Conservation (phyloP, 2,113 vertebrate species). For the Dromaius novaehollandiae region DNA sequence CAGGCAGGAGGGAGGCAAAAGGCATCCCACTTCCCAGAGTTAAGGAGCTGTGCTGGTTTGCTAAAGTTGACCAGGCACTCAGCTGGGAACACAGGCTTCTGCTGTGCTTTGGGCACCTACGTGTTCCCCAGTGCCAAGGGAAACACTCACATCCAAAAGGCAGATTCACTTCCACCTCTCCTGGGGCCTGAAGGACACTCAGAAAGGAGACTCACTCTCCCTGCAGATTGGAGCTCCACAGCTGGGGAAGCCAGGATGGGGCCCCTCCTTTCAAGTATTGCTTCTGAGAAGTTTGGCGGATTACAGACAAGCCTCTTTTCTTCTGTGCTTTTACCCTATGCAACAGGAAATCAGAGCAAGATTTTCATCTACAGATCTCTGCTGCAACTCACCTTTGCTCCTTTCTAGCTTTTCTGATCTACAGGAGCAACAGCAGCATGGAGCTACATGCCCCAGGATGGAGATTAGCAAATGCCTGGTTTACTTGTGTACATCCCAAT, state of each 20-base stretch:
- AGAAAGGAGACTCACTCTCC: not conserved
- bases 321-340: not conserved
- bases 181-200: too few species aligned
- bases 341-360: not conserved
- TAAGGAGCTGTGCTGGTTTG: not conserved
- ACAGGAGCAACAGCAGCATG: not conserved
- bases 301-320: not conserved
- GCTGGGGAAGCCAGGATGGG: not conserved
- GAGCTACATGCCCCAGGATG: not conserved
- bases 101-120: not conserved
- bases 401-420: not conserved
- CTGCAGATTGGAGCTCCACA: not conserved
- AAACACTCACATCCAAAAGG: too few species aligned
- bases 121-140: not conserved
- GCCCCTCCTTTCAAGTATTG: not conserved
- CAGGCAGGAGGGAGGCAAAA: not conserved
- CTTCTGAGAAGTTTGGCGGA: not conserved
- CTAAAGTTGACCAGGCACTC: not conserved
- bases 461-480: not conserved
- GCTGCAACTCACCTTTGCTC: not conserved
- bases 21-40: not conserved
- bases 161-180: not conserved
- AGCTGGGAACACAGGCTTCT: not conserved
- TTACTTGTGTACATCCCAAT: rapidly evolving
- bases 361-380: not conserved